phyloP scores from a whole-genome alignment of 2,113 vertebrate species.

The Ginglymostoma cirratum region DNA sequence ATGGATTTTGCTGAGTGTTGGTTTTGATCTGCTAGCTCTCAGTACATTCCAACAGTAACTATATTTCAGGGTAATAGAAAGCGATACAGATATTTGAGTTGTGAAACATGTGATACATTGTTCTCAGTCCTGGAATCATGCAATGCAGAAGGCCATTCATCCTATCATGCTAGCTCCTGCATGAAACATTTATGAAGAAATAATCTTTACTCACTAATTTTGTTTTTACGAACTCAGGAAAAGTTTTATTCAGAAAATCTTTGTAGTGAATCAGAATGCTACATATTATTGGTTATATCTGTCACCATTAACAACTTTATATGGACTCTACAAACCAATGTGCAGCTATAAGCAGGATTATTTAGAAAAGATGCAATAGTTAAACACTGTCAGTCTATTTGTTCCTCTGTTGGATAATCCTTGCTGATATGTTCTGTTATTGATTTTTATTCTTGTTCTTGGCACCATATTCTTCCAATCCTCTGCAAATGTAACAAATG shows the following conservation, averaged over 20 bases:
- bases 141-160: not conserved
- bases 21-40: not conserved
- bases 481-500: not conserved
- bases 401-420: not conserved
- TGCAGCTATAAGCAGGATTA: not conserved
- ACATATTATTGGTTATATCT: not conserved
- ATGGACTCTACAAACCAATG: not conserved
- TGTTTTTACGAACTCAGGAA: not conserved
- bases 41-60: not conserved
- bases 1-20: too few species aligned
- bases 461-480: not conserved
- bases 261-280: not conserved
- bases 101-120: not conserved
- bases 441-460: not conserved
- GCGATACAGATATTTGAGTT: not conserved
- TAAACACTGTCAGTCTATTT: not conserved
- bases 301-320: too few species aligned
- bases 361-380: not conserved
- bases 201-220: not conserved
- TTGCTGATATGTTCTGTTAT: not conserved
- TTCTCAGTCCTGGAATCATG: not conserved
- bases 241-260: not conserved
- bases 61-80: not conserved
- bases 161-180: not conserved
- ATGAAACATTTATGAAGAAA: not conserved